Evolutionary conservation across 2,797 vertebrate species (phyloP), one percentile per base, ranked within the genome.

Genomic region (Megalops cyprinoides): DNA sequence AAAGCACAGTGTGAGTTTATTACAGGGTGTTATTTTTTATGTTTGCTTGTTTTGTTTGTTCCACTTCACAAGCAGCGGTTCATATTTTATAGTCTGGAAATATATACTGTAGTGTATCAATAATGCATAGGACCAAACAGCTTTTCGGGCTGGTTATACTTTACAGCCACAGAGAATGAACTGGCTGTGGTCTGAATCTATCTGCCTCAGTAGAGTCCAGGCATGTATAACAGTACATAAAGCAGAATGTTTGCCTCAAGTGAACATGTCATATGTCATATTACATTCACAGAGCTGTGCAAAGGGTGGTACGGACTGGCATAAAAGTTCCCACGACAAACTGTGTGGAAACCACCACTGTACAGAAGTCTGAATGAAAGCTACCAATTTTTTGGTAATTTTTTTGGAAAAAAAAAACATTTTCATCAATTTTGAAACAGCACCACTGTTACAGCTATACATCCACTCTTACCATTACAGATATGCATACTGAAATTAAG

Each of bases 21-120:
- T 42, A n/a, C 44, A 23, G 34, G 31, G 42, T 18, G 34, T 71
- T 44, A 34, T 71, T 42, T 71, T 71, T 71, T 71, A 71, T 71
- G 67, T 71, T 71, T 71, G 44, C 67, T 71, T 71, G 67, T 44
- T 71, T 20, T 9, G 67, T 71, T 71, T 44, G 67, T 71, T 71
- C 67, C 67, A 71, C 37, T 71, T 23, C 39, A 44, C 67, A 31
- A 71, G 67, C 67, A 42, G 67, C 20, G 39, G 67, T 71, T 71
- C 67, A 71, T 71, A 71, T 71, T 71, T 71, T 44, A 71, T 71
- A 67, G 67, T 15, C 39, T 71, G 37, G 67, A 71, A 71, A 71
- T 71, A 71, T 71, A 71, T 71, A 71, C 67, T 42, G 39, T 71
- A 71, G 67, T 39, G n/a, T 71, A 71, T 71, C 67, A 71, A 71